Base-by-base conservation (phyloP, 2,797 vertebrate genomes). In the Pristis pectinata region DNA sequence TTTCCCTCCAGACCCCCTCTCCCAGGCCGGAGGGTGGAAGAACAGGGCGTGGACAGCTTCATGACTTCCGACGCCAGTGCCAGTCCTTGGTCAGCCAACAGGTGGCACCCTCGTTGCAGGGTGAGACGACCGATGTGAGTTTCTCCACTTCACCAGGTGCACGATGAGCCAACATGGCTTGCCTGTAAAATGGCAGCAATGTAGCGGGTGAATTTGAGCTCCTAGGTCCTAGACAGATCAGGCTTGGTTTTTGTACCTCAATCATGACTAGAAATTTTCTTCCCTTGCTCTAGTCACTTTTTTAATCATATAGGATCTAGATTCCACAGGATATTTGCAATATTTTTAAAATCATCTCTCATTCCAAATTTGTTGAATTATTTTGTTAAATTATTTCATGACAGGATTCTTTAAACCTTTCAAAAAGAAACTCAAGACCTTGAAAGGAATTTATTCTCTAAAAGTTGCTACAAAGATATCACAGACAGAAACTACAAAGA, bases 121-220 rank as follows among this genome's bases (percentile, higher is more conserved):
- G 92, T 94, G 92, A 94, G 70, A 94, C 92, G 49, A 74, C 41
- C 92, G 92, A 94, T 53, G 92, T 94, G 92, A 94, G 92, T 94
- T 76, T 53, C 44, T 15, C 70, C 67, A 74, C 44, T 94, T 53
- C 44, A 30, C 67, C 89, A 27, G 49, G 79, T 82, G 79, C 37
- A 34, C n/a, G 83, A n/a, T 30, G 83, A n/a, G 83, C 53, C 83
- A 17, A 17, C 34, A 10, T 82, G 44, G 53, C 53, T 15, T 13
- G 3, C 30, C 53, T 59, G 53, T 4, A 56, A 30, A 15, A 30
- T 87, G 83, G 83, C 56, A 87, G 59, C 34, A n/a, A 87, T 30
- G 5, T n/a, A 59, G 56, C 53, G n/a, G 30, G 56, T 17, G 34
- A 3, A 59, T 30, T 19, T 61, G 83, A n/a, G 53, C 83, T 61